phyloP scores from a whole-genome alignment of 1,140 invertebrate species.

The Schlechtendalia chinensis region DNA sequence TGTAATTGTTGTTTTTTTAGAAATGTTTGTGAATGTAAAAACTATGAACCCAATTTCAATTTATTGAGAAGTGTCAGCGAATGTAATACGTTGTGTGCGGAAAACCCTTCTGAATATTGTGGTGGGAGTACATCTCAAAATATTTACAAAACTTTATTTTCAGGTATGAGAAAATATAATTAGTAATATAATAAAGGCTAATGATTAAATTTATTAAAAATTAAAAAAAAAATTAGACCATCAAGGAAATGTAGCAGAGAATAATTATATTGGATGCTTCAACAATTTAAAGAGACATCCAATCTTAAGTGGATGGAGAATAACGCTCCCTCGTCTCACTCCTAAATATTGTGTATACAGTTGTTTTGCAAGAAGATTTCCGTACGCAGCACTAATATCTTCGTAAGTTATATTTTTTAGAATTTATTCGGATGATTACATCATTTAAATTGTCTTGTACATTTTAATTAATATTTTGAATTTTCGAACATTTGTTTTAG shows the following conservation, averaged over 20 bases:
- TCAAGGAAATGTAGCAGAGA: not conserved
- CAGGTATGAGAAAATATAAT: not conserved
- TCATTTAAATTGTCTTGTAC: too few species aligned
- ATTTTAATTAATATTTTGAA: too few species aligned
- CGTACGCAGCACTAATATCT: slow-evolving; percentile 33
- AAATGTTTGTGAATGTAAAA: slow-evolving; percentile 29
- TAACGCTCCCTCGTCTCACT: not conserved
- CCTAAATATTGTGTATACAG: slow-evolving; percentile 16
- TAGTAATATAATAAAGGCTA: not conserved
- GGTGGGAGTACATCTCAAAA: slow-evolving; percentile 49
- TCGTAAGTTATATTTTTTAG: slow-evolving; percentile 27
- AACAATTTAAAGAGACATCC: slow-evolving; percentile 23
- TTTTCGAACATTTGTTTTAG: not conserved
- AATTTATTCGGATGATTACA: not conserved
- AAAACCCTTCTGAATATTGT: slow-evolving; percentile 50
- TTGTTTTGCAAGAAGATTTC: slow-evolving; percentile 9
- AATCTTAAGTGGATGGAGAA: slow-evolving; percentile 29
- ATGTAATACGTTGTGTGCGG: slow-evolving; percentile 50
- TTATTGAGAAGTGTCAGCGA: slow-evolving; percentile 34
- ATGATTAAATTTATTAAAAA: not conserved
- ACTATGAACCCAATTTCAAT: not conserved
- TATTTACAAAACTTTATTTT: slow-evolving; percentile 51
- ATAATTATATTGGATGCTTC: slow-evolving; percentile 17
- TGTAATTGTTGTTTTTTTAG: slow-evolving; percentile 9
- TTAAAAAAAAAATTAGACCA: not conserved